Evolutionary conservation across 2,888 invertebrate genomes (phyloP), one percentile per base, ranked within the genome.

Genomic region (Perdita meconis): DNA sequence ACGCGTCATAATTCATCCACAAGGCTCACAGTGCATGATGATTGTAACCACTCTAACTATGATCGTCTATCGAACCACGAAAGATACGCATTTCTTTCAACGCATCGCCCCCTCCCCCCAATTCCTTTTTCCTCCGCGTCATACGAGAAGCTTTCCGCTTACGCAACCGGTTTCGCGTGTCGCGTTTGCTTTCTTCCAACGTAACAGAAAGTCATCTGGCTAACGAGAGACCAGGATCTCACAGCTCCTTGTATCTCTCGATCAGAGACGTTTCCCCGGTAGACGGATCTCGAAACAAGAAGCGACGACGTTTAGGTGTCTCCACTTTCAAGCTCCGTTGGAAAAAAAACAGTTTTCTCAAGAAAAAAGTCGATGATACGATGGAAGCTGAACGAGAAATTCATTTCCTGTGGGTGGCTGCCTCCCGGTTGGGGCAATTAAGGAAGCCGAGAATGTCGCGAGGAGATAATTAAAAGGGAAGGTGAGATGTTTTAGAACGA

Each of bases 401-500:
- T 51, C n/a, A 24, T 51, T 40, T 57, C 22, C 34, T n/a, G 26
- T 22, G 16, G 26, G 22, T 10, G 30, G 19, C 30, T 30, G 38
- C 22, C 26, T 26, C 16, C 6, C 16, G 36, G 50, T 0, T 0
- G 47, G 24, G 55, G 47, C 65, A 67, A 63, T 51, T 38, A 38
- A 51, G 36, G 34, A 16, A 26, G 13, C 12, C 10, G n/a, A 24
- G 22, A 34, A 13, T 40, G 16, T 2, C 34, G 22, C 22, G 42
- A n/a, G 22, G 63, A 42, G 47, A 61, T 50, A 75, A 76, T 73
- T 73, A 73, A 50, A 47, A 44, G 13, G 57, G 16, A 42, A 30
- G 42, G 26, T 16, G 24, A 12, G 63, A 57, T 51, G 13, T 34
- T 36, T 57, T 16, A 34, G 12, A 51, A 44, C 4, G 42, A 69